phyloP scores from a whole-genome alignment of 2,797 vertebrate species.

The Myotis planiceps region DNA sequence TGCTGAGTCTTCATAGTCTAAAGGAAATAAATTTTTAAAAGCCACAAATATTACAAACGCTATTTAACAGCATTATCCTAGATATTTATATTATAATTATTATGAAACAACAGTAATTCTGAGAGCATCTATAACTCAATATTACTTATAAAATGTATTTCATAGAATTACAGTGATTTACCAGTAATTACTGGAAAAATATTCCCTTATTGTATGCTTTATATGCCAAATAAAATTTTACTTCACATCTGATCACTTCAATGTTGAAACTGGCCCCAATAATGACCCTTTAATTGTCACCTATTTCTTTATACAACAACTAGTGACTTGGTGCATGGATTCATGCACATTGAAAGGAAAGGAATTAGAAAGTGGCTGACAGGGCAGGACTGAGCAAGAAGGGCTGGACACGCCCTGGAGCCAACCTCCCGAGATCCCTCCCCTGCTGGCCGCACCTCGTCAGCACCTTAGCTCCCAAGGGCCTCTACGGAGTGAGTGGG shows the following conservation, averaged over 20 bases:
- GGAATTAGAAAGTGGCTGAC: no score
- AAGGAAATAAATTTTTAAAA: constrained; percentile 52
- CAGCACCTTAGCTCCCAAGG: no score
- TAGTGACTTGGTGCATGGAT: no score
- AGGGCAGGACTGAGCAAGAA: no score
- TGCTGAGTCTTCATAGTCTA: constrained; percentile 56
- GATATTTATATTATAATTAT: constrained; percentile 82
- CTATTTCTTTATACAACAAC: constrained; percentile 55
- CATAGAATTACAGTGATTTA: neutral
- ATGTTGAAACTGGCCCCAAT: constrained; percentile 81
- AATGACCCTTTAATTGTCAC: constrained; percentile 65
- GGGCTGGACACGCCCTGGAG: no score
- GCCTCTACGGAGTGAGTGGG: no score
- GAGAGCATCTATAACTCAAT: neutral
- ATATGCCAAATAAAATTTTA: neutral
- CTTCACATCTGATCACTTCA: constrained; percentile 70
- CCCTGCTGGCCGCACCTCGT: no score
- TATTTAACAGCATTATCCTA: neutral
- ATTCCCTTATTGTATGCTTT: neutral
- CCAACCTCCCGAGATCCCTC: no score
- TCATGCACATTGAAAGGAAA: no score
- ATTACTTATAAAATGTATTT: neutral
- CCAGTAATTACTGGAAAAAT: constrained; percentile 61
- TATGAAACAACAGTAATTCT: neutral
- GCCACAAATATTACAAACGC: neutral